Conservation (phyloP, 2,797 vertebrate genomes). For the Phoxinus dragarum region DNA sequence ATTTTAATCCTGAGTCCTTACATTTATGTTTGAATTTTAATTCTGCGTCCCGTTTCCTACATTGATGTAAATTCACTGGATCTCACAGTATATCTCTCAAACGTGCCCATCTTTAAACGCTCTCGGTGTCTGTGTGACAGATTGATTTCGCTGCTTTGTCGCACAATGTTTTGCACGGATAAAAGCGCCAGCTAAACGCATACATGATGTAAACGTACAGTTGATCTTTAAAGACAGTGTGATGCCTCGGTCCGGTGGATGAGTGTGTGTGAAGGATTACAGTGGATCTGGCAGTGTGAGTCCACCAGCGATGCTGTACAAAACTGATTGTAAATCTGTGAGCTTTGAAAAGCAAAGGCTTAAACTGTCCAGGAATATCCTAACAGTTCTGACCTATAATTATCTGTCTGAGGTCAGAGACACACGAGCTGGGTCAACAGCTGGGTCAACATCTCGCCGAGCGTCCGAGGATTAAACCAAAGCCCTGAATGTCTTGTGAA, state of each 20-base stretch:
- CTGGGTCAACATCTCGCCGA: slow-evolving; percentile 80
- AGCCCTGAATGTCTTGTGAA: slow-evolving; percentile 48
- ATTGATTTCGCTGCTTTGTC: neutral
- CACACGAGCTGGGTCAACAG: slow-evolving; percentile 67
- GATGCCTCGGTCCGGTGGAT: neutral
- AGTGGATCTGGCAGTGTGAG: neutral
- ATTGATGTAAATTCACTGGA: too few relatives aligned
- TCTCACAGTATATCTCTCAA: neutral
- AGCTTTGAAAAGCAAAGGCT: slow-evolving; percentile 62
- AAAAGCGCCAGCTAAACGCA: neutral
- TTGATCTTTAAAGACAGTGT: neutral
- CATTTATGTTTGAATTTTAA: too few relatives aligned
- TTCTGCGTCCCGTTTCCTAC: neutral
- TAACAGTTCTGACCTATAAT: slow-evolving; percentile 82
- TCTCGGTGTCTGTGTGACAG: neutral
- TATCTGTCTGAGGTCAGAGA: slow-evolving; percentile 77
- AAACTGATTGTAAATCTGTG: neutral
- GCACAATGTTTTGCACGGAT: neutral
- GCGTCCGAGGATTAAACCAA: slow-evolving; percentile 73
- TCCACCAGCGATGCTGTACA: neutral
- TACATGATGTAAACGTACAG: neutral
- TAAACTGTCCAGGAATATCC: slow-evolving; percentile 74
- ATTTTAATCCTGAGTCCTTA: neutral
- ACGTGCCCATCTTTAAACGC: neutral
- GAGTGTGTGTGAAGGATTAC: neutral